A percentile compares a stretch with the other conserved stretches of the same genome.
These are phyloP conservation scores for Halictus rubicundus DNA, from an alignment of 1,140 invertebrate species.

Conservation along the genomic window DNA sequence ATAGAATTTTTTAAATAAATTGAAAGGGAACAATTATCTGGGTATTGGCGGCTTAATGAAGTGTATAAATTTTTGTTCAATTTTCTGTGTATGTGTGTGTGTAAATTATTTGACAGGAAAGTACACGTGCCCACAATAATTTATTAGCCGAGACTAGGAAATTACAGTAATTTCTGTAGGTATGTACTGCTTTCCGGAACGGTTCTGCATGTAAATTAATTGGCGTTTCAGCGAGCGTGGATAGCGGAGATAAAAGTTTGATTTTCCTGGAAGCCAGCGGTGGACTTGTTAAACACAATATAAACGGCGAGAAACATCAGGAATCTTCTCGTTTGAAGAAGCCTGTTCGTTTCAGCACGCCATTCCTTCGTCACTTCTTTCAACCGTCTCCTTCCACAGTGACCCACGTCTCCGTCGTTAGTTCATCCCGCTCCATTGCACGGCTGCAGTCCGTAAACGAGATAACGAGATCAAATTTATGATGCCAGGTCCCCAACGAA, in stretches of 20 bases:
- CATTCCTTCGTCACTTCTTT: conserved; percentile 46
- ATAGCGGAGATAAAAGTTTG: no score
- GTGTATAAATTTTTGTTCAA: no score
- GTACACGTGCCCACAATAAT: no score
- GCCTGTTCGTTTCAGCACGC: conserved; percentile 42
- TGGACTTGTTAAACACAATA: background rate
- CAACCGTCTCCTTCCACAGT: conserved; percentile 25
- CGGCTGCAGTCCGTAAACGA: conserved; percentile 75
- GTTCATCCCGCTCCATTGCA: conserved; percentile 66
- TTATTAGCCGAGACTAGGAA: no score
- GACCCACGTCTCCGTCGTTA: conserved; percentile 49
- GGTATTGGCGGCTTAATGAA: no score
- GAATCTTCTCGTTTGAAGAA: conserved; percentile 31
- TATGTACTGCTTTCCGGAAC: background rate
- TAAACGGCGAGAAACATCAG: conserved; percentile 26
- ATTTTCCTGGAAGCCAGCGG: no score
- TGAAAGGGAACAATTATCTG: no score
- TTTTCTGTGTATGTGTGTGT: no score
- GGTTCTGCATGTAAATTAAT: background rate
- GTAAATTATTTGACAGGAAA: no score
- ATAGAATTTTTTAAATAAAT: no score
- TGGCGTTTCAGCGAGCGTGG: no score
- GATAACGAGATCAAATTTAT: conserved; percentile 82
- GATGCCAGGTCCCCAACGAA: conserved; percentile 76
- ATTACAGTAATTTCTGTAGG: background rate